A percentile compares a stretch with the other conserved stretches of the same genome.
phyloP scores from a whole-genome alignment of 2,113 vertebrate species.

The Garra rufa region DNA sequence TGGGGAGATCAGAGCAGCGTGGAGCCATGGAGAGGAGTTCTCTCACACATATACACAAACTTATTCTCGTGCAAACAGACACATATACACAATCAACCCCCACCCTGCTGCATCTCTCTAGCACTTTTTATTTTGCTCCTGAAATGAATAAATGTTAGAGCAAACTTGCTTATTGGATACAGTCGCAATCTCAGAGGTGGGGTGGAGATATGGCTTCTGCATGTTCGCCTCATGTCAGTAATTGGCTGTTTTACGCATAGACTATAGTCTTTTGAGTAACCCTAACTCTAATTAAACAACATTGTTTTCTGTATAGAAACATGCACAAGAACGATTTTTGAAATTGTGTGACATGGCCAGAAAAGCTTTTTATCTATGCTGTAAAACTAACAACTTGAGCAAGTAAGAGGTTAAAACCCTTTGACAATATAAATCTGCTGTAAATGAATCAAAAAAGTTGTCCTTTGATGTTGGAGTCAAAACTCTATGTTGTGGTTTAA shows the following conservation, averaged over 20 bases:
- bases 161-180: not conserved
- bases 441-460: not conserved
- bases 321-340: not conserved
- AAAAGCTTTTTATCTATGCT: not conserved
- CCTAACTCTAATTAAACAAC: not conserved
- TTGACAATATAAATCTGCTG: not conserved
- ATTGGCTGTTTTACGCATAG: conserved; percentile 41
- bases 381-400: not conserved
- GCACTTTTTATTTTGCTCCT: not conserved
- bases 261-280: conserved; percentile 9
- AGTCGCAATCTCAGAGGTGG: not conserved
- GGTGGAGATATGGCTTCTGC: not conserved
- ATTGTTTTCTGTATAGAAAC: not conserved
- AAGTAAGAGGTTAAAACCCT: not conserved
- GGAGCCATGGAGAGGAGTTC: conserved; percentile 75
- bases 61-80: conserved; percentile 57
- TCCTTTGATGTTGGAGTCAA: not conserved
- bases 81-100: conserved; percentile 35
- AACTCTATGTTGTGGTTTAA: not conserved
- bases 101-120: not conserved
- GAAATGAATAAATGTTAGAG: not conserved
- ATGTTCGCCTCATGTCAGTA: not conserved
- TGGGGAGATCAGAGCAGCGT: conserved; percentile 81
- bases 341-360: not conserved
- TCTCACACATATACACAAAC: conserved; percentile 54